Base-by-base conservation (phyloP, 2,888 invertebrate genomes). In the Subacronicta megacephala region DNA sequence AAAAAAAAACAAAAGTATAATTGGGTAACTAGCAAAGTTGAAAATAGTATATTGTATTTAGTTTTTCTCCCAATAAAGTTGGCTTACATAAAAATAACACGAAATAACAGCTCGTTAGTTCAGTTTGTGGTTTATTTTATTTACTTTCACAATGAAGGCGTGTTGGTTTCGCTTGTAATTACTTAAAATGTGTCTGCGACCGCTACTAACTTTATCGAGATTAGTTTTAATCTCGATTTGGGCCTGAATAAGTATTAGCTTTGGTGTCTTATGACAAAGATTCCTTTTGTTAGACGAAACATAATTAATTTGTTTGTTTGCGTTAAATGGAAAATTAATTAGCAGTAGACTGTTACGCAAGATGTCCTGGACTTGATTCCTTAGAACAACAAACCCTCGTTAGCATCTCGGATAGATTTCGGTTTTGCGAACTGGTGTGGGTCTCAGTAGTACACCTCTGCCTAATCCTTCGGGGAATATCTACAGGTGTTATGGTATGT, bases 131-230 rank as follows among this genome's bases (percentile, higher is more conserved):
- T 69, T 75, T 67, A 53, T 67, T 73, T 78, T 72, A 63, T 66
- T 68, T 70, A 40, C 54, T 69, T 73, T 72, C 55, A 65, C 61
- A 59, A 62, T 62, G n/a, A 64, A 63, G 63, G 67, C 76, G 71
- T 69, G 74, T 68, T 68, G 50, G 69, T 72, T 78, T 75, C 55
- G 58, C 36, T 54, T 51, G 70, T 77, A 77, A 80, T 80, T 76
- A 80, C 77, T 78, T 80, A 75, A 77, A 75, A 72, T 69, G 57
- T 58, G 53, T 61, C 68, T 61, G 44, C 16, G 15, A 36, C 71
- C 64, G 7, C 68, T 71, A 75, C 72, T 46, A 70, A 12, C 3
- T 13, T 33, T 7, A 46, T 56, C 26, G 26, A 45, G 47, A 42
- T 46, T 41, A 18, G 10, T 4, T 56, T 26, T 37, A 15, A 50